phyloP scores from a whole-genome alignment of 2,888 invertebrate genomes.

The Aelia acuminata region DNA sequence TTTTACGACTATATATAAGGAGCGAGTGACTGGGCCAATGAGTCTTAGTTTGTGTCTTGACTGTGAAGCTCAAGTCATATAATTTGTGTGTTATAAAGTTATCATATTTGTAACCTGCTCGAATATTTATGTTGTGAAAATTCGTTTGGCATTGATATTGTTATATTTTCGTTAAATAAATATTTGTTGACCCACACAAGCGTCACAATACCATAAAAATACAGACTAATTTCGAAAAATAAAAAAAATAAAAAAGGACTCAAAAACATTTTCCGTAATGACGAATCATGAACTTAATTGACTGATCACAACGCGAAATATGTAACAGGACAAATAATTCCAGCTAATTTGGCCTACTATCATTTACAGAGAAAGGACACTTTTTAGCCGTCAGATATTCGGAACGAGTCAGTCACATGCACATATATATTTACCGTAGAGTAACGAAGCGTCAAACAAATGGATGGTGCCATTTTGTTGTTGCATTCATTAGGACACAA shows the following conservation, averaged over 20 bases:
- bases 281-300: neutral
- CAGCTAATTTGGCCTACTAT: neutral
- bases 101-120: no score
- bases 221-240: no score
- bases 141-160: no score
- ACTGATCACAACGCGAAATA: conserved; percentile 25
- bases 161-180: no score
- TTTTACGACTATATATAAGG: no score
- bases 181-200: no score
- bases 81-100: no score
- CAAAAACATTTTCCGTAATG: neutral
- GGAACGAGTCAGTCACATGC: conserved; percentile 16
- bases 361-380: neutral
- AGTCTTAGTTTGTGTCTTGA: no score
- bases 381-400: conserved; percentile 49
- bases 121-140: no score
- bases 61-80: no score
- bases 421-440: conserved; percentile 10
- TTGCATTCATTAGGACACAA: conserved; percentile 24
- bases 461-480: conserved; percentile 43
- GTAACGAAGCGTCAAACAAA: conserved; percentile 29
- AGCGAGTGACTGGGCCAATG: no score
- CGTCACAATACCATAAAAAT: no score
- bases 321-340: conserved; percentile 20
- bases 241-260: neutral